Base-by-base conservation (phyloP, 1,140 invertebrate genomes). In the Dendroctonus ponderosae region DNA sequence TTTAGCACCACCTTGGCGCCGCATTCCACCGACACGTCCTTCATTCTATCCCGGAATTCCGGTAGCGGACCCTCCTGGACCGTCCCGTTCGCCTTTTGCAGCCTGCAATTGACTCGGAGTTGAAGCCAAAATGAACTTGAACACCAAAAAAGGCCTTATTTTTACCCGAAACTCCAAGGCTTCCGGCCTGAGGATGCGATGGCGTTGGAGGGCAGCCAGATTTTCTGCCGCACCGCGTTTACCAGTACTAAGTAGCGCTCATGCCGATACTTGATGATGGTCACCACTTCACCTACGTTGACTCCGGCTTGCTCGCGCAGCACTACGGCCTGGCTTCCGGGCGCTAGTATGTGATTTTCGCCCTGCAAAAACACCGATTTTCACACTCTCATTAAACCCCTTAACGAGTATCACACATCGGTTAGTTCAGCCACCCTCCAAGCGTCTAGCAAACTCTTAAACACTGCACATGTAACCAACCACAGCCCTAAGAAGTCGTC, bases 131-230 rank as follows among this genome's bases (percentile, higher is more conserved):
- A n/a, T n/a, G n/a, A n/a, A 72, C 69, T 84, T 85, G 9, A 12
- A 9, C 38, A 12, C 9, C 7, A 40, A 37, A 56, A 26, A 38
- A 40, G 2, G 5, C 1, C 8, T 11, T 0, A 52, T 38, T 46
- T 15, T 46, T 85, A 85, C 53, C 81, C 76, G 68, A 86, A 86
- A 0, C 85, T 85, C 86, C 87, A 89, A 0, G 85, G 83, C 70
- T 84, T 82, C 51, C 83, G 62, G 74, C 74, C 51, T 77, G 78
- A 61, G 78, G 82, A 74, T 4, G 82, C 80, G 63, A 89, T 80
- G 5, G 88, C 82, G 72, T 85, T 83, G 37, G 84, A 79, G 2
- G 88, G 87, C 48, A 89, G 81, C 86, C 87, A 88, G 0, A 86
- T 82, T 71, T 85, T 82, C 65, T 84, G 81, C 50, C 76, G 77